Base-by-base conservation (phyloP, 2,888 invertebrate genomes). In the Stenurella melanura region DNA sequence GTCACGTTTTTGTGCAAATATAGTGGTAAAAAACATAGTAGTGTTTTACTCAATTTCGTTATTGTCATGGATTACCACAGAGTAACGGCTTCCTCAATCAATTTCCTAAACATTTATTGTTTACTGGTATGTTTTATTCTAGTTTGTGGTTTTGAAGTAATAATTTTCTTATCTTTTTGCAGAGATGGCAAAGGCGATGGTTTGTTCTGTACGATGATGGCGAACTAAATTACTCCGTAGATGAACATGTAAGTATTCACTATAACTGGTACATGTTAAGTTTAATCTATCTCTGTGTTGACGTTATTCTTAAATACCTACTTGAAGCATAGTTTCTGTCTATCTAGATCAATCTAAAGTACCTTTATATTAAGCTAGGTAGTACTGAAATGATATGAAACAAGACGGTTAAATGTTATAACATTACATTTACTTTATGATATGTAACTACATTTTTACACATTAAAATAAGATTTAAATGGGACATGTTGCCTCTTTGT, bases 171-270 rank as follows among this genome's bases (percentile, higher is more conserved):
- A 50, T 57, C 17, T 56, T 68, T 21, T 94, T 95, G 54, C 94
- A 98, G 98, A 94, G 98, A 93, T 99, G 99, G 99, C 99, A 99
- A 91, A 92, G 98, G 88, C 92, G 99, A 88, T 98, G 98, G 96
- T 98, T 99, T 92, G 96, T 98, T 73, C 92, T 99, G 73, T 98
- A 97, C 91, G 98, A 98, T 91, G 98, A 98, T 89, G 98, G 98
- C 73, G 98, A 98, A 90, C 92, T 99, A 80, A 98, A 97, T 70
- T 99, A 98, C 91, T 97, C 98, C 63, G 94, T 99, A 87, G 98
- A 99, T 91, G 98, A 98, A 91, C 97, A 97, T 92, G 98, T 98
- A 92, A 97, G 97, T 96, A 87, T 81, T n/a, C 56, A 66, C 63
- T 74, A 18, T n/a, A n/a, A 64, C 68, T 56, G 15, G 68, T 68